phyloP scores from a whole-genome alignment of 2,113 vertebrate species.

The Hippopotamus amphibius region DNA sequence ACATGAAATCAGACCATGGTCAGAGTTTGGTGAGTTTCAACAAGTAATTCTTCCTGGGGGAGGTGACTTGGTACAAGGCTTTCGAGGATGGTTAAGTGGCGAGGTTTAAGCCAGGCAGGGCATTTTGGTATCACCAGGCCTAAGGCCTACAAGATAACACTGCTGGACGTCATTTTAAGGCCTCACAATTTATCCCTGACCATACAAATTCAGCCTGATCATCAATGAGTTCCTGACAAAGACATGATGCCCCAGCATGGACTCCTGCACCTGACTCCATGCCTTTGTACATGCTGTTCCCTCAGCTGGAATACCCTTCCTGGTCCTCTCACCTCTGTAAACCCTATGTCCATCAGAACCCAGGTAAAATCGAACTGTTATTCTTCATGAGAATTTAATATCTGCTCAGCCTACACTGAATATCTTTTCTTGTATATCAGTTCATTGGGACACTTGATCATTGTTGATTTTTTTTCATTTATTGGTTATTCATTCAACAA shows the following conservation, averaged over 20 bases:
- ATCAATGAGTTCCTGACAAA: neutral
- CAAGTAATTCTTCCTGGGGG: neutral
- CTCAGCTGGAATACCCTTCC: neutral
- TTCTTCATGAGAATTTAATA: neutral
- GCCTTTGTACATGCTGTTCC: neutral
- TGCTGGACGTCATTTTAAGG: neutral
- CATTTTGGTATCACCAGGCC: neutral
- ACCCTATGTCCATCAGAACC: neutral
- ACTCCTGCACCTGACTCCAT: neutral
- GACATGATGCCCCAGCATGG: neutral
- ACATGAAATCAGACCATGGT: neutral
- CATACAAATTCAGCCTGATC: neutral
- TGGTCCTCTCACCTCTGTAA: neutral
- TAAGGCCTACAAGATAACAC: neutral
- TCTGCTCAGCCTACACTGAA: neutral
- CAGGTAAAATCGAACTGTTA: neutral
- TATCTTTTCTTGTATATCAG: neutral
- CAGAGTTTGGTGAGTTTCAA: neutral
- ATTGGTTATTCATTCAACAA: neutral
- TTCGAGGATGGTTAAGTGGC: neutral
- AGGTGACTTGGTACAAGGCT: neutral
- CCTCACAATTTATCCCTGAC: neutral
- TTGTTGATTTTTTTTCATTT: neutral
- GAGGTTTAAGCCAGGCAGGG: neutral
- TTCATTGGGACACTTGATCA: neutral